A percentile compares a stretch with the other conserved stretches of the same genome.
Evolutionary conservation across 2,888 invertebrate genomes (phyloP).

Genomic region (Parochlus steinenii): DNA sequence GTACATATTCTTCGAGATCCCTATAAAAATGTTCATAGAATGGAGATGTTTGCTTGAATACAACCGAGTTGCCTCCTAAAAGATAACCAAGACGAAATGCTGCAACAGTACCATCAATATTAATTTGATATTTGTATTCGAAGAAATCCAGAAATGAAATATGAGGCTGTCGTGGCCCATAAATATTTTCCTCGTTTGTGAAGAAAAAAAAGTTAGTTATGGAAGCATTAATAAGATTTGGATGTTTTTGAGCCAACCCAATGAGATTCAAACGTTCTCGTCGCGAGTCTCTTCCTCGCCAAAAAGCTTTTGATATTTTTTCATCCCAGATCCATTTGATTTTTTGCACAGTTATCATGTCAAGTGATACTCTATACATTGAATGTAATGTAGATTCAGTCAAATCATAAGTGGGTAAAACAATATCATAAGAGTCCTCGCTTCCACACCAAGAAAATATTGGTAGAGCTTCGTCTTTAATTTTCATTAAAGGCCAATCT

Average conservation of each 20-base stretch:
- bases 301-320: conserved; percentile 63
- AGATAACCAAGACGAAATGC: conserved; percentile 89
- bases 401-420: conserved; percentile 89
- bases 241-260: conserved; percentile 53
- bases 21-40: conserved; percentile 91
- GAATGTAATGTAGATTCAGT: conserved; percentile 83
- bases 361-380: conserved; percentile 82
- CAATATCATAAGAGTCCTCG: conserved; percentile 65
- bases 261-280: conserved; percentile 68
- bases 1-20: conserved; percentile 52
- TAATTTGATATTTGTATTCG: conserved; percentile 91
- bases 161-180: conserved; percentile 71
- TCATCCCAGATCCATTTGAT: conserved; percentile 52
- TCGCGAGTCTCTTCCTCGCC: conserved; percentile 88
- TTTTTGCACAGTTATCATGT: conserved; percentile 81
- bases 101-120: conserved; percentile 91
- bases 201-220: conserved; percentile 96
- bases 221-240: conserved; percentile 75
- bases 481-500: conserved; percentile 77
- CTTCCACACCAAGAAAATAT: conserved; percentile 97
- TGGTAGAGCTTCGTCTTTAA: conserved; percentile 43
- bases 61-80: conserved; percentile 68
- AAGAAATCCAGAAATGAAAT: conserved; percentile 89
- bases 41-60: conserved; percentile 84
- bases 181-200: conserved; percentile 60